These are phyloP conservation scores for Brachirus orientalis DNA, from an alignment of 2,113 vertebrate species.

Conservation along the genomic window DNA sequence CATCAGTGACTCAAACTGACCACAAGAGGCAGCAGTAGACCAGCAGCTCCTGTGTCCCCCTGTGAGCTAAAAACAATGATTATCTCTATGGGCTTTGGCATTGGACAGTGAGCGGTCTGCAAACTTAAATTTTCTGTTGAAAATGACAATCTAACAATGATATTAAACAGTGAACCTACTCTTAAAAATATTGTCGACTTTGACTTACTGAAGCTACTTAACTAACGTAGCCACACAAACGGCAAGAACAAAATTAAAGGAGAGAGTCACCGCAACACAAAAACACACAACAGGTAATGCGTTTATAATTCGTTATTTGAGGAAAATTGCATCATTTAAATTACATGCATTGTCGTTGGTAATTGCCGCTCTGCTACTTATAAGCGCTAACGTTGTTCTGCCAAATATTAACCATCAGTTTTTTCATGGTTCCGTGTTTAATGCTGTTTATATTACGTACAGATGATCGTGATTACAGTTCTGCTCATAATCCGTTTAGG, in stretches of 20 bases:
- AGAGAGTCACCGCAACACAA: background rate
- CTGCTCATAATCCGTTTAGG: slow-evolving; percentile 54
- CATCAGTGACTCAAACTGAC: too few species aligned
- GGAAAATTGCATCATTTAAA: background rate
- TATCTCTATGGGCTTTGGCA: too few species aligned
- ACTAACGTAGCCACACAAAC: too few species aligned
- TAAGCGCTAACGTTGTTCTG: background rate
- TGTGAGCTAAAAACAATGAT: too few species aligned
- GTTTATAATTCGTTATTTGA: background rate
- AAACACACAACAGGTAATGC: background rate
- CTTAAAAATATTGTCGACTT: too few species aligned
- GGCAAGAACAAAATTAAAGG: background rate
- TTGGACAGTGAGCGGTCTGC: too few species aligned
- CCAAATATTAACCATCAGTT: slow-evolving; percentile 16
- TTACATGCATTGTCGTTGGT: background rate
- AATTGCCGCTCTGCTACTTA: background rate
- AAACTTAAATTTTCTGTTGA: too few species aligned
- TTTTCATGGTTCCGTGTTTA: slow-evolving; percentile 31
- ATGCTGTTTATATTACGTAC: slow-evolving; percentile 44
- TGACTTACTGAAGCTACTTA: too few species aligned
- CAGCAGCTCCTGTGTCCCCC: too few species aligned
- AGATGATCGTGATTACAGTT: slow-evolving; percentile 60
- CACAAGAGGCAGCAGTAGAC: too few species aligned
- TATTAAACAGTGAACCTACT: too few species aligned
- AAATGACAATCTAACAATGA: too few species aligned